A percentile compares a stretch with the other conserved stretches of the same genome.
phyloP scores from a whole-genome alignment of 2,888 invertebrate genomes.

The Apamea monoglypha region DNA sequence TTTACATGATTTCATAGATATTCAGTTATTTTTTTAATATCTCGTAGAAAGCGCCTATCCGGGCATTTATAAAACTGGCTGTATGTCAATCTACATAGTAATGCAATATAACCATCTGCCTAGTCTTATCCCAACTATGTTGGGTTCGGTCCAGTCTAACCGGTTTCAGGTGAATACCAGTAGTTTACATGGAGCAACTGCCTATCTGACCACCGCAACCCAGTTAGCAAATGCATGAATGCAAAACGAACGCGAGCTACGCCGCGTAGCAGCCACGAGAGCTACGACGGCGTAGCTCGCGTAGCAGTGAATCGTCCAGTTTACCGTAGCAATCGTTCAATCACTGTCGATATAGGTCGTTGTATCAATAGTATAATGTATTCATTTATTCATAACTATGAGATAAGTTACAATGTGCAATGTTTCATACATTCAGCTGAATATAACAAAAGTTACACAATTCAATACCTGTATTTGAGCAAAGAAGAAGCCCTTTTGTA shows the following conservation, averaged over 20 bases:
- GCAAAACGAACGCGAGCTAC: neutral
- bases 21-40: neutral
- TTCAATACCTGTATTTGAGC: neutral
- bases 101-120: neutral
- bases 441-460: neutral
- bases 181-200: neutral
- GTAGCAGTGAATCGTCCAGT: slow-evolving; percentile 19
- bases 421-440: neutral
- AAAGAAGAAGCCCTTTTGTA: neutral
- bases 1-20: neutral
- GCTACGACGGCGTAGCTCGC: slow-evolving; percentile 35
- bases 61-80: neutral
- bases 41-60: neutral
- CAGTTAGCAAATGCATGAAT: neutral
- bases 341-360: neutral
- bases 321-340: slow-evolving; percentile 29
- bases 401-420: neutral
- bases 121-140: neutral
- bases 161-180: neutral
- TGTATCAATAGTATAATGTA: neutral
- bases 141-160: neutral
- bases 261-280: slow-evolving; percentile 2
- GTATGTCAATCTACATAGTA: neutral
- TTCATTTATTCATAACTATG: slow-evolving; percentile 2
- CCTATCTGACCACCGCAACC: neutral